Base-by-base conservation (phyloP, 2,888 invertebrate species). In the Temnothorax unifasciatus region DNA sequence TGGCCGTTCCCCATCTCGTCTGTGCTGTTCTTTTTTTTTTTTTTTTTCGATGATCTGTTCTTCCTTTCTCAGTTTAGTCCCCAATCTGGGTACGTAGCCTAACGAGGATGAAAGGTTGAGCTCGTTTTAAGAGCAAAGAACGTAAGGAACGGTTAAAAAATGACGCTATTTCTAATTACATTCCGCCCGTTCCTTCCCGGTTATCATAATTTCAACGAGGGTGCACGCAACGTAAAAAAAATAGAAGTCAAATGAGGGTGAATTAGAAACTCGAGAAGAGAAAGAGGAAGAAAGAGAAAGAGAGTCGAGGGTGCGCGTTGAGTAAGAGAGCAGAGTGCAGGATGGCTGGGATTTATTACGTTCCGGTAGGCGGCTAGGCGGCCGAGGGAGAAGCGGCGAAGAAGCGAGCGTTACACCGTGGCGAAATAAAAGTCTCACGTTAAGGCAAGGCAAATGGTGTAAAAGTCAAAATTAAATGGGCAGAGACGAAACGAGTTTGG, bases 291-390 rank as follows among this genome's bases (percentile, higher is more conserved):
- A 38, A 84, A 86, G 74, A 59, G 41, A 79, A 77, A 84, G 66
- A 73, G 64, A 64, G 68, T 77, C 85, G 86, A 61, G 34, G 63
- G 83, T 69, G 84, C 83, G 82, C 29, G 69, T 79, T 15, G 85
- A 83, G 85, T 59, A 74, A 86, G 85, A 85, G 84, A 88, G 84
- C 69, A 63, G 54, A 74, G 76, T 76, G 86, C 69, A 66, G 88
- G 85, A 86, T 87, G 83, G 86, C 66, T 85, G 38, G 87, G 88
- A 91, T 92, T 91, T 90, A 91, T 90, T 89, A 89, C 90, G 89
- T 91, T 90, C 90, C 89, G 89, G 90, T 86, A 84, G 86, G 81
- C 84, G 83, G 82, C 63, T 86, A 84, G 86, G 81, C 84, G 83
- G 82, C 63, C 6, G 69, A 44, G 41, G 52, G 75, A 34, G 76